Evolutionary conservation across 2,888 invertebrate species (phyloP), one percentile per base, ranked within the genome.

Genomic region (Plagodis dolabraria): DNA sequence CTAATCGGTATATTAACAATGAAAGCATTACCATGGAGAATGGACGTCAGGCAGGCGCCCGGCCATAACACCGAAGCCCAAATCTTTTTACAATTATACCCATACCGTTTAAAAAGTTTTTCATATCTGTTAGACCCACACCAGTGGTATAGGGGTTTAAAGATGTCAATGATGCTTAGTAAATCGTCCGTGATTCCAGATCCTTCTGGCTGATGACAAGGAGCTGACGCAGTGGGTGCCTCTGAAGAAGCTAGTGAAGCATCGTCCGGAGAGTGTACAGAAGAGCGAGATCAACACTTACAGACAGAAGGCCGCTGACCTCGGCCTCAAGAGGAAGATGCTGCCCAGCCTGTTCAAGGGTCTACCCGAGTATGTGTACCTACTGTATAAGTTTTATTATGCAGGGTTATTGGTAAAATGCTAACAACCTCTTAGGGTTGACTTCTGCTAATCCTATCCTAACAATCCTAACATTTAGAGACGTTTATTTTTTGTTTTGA

Each of bases 191-290:
- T 40, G n/a, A 1, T 46, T 38, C n/a, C 77, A 98, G 97, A 98
- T 99, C 76, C 92, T 99, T 57, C 87, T 95, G 71, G 98, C 98
- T 0, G 96, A 98, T 77, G 99, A 99, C 83, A 96, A 95, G 69
- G 99, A 99, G 85, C 90, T 99, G 7, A 99, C 99, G 75, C 95
- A 95, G 73, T 99, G 99, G 99, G 98, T 96, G 70, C 97, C 98
- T 0, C 86, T 99, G 5, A 98, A 98, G 87, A 98, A 96, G 87
- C 94, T 97, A 0, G 94, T 96, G n/a, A 96, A 96, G 77, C 94
- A 96, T 73, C 94, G 96, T 36, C 95, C 97, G 0, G 95, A 96
- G 6, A 92, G 96, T 56, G 95, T 96, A 10, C 99, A 99, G 87
- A 93, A 93, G 64, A 95, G 95, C 57, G 99, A 99, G 63, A 94